Percentiles rank a stretch among this genome's conserved stretches.
phyloP scores from a whole-genome alignment of 2,888 invertebrate species.

The Mantis religiosa region DNA sequence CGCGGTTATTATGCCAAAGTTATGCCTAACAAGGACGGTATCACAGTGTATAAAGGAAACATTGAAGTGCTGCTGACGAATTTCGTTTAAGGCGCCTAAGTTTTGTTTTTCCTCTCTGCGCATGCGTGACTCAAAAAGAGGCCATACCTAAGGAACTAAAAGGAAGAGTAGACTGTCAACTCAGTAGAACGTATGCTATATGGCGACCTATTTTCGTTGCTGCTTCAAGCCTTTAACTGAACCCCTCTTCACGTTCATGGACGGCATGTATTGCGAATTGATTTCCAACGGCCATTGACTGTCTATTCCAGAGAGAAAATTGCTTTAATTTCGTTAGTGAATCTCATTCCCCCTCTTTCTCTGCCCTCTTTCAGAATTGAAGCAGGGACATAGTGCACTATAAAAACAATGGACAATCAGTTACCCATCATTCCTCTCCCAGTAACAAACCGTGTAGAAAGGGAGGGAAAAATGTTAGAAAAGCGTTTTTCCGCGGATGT shows the following conservation, averaged over 20 bases:
- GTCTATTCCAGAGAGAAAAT: conserved; percentile 16
- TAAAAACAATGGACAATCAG: conserved; percentile 14
- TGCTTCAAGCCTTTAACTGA: neutral
- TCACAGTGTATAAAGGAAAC: no score
- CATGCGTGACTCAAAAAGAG: neutral
- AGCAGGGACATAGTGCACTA: neutral
- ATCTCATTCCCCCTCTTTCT: neutral
- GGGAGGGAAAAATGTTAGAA: neutral
- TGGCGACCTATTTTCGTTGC: neutral
- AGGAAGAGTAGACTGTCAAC: neutral
- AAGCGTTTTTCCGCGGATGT: neutral
- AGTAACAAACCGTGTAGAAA: neutral
- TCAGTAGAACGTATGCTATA: neutral
- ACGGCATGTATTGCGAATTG: neutral
- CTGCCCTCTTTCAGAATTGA: neutral
- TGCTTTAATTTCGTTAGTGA: conserved; percentile 15
- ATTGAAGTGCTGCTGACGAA: no score
- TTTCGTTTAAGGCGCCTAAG: no score
- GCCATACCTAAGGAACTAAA: neutral
- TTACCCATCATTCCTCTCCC: conserved; percentile 11
- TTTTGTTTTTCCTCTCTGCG: no score
- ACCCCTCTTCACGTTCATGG: neutral
- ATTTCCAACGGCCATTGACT: conserved; percentile 8
- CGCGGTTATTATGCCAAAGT: no score
- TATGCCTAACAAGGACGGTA: no score